Conservation (phyloP, 2,888 invertebrate genomes). For the Oscheius sp. region DNA sequence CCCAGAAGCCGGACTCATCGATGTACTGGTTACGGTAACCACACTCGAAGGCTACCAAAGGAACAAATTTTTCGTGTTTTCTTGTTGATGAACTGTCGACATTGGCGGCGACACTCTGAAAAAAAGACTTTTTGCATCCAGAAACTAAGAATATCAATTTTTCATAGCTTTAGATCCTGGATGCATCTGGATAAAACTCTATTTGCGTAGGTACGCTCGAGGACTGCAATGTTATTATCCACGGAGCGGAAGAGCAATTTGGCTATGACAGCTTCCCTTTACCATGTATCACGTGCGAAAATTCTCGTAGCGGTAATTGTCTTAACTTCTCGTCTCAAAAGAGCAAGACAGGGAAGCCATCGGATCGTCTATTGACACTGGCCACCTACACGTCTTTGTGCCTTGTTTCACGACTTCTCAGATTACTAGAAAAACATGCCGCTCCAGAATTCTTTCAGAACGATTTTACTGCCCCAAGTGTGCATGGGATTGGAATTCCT, state of each 20-base stretch:
- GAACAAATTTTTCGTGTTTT: conserved; percentile 69
- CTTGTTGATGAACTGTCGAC: conserved; percentile 32
- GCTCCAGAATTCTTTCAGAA: neutral
- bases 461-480: neutral
- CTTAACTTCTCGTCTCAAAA: neutral
- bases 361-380: conserved; percentile 9
- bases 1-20: conserved; percentile 69
- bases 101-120: conserved; percentile 41
- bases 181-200: neutral
- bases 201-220: conserved; percentile 5
- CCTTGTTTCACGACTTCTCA: conserved; percentile 15
- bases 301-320: neutral
- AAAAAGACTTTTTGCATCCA: neutral
- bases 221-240: neutral
- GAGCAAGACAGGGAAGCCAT: neutral
- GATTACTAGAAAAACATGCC: conserved; percentile 23
- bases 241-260: conserved; percentile 27
- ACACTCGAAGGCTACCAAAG: conserved; percentile 73
- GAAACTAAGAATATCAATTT: too few relatives aligned
- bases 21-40: conserved; percentile 72
- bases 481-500: neutral
- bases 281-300: conserved; percentile 15
- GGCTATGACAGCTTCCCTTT: conserved; percentile 18
- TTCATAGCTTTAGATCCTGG: too few relatives aligned
- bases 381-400: conserved; percentile 17